Evolutionary conservation across 2,888 invertebrate genomes (phyloP), one percentile per base, ranked within the genome.

Genomic region (Dasysyrphus albostriatus): DNA sequence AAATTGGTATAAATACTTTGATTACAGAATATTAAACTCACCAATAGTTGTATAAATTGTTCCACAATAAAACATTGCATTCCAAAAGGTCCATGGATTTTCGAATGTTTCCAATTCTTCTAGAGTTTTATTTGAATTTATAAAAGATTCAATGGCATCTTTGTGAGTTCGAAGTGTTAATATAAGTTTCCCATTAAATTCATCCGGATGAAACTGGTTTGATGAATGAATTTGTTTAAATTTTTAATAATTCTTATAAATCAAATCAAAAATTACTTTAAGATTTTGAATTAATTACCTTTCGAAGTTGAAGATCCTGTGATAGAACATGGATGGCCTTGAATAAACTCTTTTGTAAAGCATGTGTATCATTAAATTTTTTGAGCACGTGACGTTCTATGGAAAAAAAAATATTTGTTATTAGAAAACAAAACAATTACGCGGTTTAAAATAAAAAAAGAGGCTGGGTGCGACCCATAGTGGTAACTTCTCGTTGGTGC

Each of bases 41-140:
- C 98, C 98, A 90, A 98, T 98, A 12, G 97, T 98, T 12, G 98
- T 98, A 90, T 96, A 97, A 90, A 98, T 96, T 32, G 98, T 98
- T 54, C 97, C 96, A 88, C 97, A 96, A 90, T 96, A 98, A 89
- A 98, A 97, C 92, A 98, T 95, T 0, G 97, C 94, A 91, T 97
- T 97, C 96, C 96, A 96, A 91, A 97, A 97, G 0, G 95, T 95
- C 98, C 98, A 98, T 1, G 93, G 94, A 85, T 94, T 93, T 77
- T 94, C 93, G 88, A 93, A 93, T 2, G 81, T 51, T 29, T 89
- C 88, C 58, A 90, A 74, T 63, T 91, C 90, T 14, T 90, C 88
- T 0, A 89, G 34, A 0, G 90, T 89, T 56, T 89, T 89, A 49
- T 90, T 89, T 37, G 59, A 88, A 19, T 89, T 89, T 5, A 92